These are phyloP conservation scores for Megaleporinus macrocephalus DNA, from an alignment of 2,113 vertebrate genomes.

Conservation along the genomic window DNA sequence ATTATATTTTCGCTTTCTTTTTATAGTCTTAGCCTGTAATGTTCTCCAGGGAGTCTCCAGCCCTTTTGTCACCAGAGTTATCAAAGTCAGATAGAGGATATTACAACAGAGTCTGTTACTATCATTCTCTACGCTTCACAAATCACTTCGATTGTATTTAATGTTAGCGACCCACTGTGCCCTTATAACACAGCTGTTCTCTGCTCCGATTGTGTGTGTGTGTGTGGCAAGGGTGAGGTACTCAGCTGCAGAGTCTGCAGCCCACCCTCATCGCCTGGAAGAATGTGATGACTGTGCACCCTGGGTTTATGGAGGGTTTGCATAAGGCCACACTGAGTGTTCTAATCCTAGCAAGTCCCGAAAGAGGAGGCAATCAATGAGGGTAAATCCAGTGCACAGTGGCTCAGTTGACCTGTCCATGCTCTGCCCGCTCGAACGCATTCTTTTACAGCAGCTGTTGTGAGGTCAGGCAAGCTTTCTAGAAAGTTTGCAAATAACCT, in stretches of 20 bases:
- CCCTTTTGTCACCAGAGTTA: conserved; percentile 9
- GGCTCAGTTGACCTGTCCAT: not conserved
- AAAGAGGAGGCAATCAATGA: not conserved
- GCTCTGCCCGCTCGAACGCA: not conserved
- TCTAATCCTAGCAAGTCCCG: not conserved
- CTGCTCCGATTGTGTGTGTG: not conserved
- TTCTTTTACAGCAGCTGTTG: not conserved
- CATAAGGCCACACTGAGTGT: not conserved
- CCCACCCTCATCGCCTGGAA: not conserved
- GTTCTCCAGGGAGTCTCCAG: conserved; percentile 3
- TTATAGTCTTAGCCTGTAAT: not conserved
- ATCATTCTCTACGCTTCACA: conserved; percentile 15
- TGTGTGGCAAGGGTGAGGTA: not conserved
- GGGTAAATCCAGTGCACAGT: not conserved
- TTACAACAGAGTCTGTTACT: conserved; percentile 18
- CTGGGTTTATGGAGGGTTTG: not conserved
- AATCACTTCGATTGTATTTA: conserved; percentile 22
- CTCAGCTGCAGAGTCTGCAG: not conserved
- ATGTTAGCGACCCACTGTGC: conserved; percentile 16
- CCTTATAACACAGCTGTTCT: conserved; percentile 29
- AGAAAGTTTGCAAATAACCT: not conserved
- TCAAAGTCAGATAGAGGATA: conserved; percentile 24
- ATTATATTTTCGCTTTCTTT: not conserved
- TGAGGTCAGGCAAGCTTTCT: not conserved
- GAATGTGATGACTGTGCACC: conserved; percentile 9